Percentiles rank a stretch among this genome's conserved stretches.
phyloP scores from a whole-genome alignment of 2,888 invertebrate species.

The Tillus elongatus region DNA sequence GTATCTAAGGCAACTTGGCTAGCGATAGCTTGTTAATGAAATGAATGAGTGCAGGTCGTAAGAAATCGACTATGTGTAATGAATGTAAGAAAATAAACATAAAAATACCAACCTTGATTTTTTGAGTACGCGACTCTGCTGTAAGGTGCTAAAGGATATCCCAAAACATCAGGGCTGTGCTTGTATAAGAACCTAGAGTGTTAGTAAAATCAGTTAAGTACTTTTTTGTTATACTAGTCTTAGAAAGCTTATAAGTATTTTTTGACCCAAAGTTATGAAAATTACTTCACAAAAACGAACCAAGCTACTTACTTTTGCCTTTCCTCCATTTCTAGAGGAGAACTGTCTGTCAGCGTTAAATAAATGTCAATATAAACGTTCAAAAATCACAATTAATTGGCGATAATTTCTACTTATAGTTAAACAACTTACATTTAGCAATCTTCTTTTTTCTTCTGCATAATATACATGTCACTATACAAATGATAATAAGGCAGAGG shows the following conservation, averaged over 20 bases:
- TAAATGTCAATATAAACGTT: conserved; percentile 34
- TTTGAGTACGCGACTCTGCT: conserved; percentile 42
- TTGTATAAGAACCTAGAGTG: conserved; percentile 44
- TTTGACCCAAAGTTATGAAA: no score
- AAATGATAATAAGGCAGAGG: conserved; percentile 73
- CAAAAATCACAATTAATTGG: no score
- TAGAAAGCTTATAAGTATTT: no score
- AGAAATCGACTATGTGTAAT: no score
- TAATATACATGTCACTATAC: conserved; percentile 76
- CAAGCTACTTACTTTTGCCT: conserved; percentile 86
- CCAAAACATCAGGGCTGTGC: conserved; percentile 44
- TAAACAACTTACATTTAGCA: conserved; percentile 68
- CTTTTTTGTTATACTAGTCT: no score
- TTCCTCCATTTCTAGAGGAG: conserved; percentile 72
- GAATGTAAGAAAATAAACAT: no score
- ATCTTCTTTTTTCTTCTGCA: conserved; percentile 74
- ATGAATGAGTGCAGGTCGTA: no score
- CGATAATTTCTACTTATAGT: no score
- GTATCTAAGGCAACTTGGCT: no score
- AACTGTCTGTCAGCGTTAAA: conserved; percentile 64
- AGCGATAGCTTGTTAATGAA: no score
- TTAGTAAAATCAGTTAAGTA: no score
- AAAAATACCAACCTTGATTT: conserved; percentile 41
- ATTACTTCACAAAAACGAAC: no score
- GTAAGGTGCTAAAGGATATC: conserved; percentile 42